A percentile compares a stretch with the other conserved stretches of the same genome.
These are phyloP conservation scores for Drosophila lutescens DNA, from an alignment of 2,888 invertebrate species.

Conservation along the genomic window DNA sequence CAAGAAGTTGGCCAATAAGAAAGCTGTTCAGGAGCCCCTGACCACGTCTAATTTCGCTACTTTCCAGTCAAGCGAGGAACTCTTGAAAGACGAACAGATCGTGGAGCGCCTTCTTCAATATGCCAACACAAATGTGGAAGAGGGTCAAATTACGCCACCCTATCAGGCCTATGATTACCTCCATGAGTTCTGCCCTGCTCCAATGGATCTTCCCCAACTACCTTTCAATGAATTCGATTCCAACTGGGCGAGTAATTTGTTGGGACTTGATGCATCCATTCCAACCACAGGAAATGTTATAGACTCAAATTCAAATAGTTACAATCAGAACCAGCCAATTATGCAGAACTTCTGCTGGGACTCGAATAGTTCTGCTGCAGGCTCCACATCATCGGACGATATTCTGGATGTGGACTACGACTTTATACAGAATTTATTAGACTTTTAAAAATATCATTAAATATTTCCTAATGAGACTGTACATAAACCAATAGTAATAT, in stretches of 20 bases:
- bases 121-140: conserved; percentile 14
- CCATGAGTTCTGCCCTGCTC: conserved; percentile 13
- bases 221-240: conserved; percentile 2
- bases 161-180: conserved; percentile 31
- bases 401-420: conserved; percentile 52
- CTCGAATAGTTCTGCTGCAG: conserved; percentile 28
- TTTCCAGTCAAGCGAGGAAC: conserved; percentile 1
- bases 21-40: not conserved
- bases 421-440: conserved; percentile 56
- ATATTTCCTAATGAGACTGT: not conserved
- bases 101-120: conserved; percentile 70
- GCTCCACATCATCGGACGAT: conserved; percentile 32
- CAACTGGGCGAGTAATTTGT: conserved; percentile 19
- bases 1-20: conserved; percentile 84
- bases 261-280: conserved; percentile 2
- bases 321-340: not conserved
- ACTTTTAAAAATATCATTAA: conserved; percentile 18
- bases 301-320: not conserved
- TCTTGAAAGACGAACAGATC: conserved; percentile 57
- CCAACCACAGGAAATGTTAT: not conserved
- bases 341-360: conserved; percentile 39
- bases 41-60: not conserved
- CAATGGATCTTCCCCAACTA: conserved; percentile 8
- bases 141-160: conserved; percentile 18
- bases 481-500: not conserved